phyloP scores from a whole-genome alignment of 2,113 vertebrate genomes.

The Anas platyrhynchos region DNA sequence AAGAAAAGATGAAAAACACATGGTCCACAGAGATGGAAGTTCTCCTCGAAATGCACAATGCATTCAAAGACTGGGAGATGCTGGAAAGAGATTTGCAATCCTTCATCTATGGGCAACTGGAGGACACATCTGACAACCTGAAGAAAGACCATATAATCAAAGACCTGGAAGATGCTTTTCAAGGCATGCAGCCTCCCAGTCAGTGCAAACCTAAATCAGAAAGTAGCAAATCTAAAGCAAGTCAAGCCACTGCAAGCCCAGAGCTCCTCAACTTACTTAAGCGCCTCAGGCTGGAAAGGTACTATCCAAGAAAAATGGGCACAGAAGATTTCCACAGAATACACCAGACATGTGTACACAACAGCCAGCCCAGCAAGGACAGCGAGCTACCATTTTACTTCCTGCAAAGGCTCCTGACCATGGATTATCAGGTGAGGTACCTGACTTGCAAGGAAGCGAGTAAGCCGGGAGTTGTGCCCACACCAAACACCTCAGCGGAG shows the following conservation, averaged over 20 bases:
- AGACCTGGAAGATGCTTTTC: slow-evolving; percentile 25
- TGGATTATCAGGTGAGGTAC: slow-evolving; percentile 72
- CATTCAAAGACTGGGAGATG: background rate
- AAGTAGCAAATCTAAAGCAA: background rate
- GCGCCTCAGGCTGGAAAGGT: slow-evolving; percentile 55
- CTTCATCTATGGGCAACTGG: background rate
- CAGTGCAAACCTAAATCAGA: background rate
- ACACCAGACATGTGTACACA: background rate
- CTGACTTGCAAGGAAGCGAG: slow-evolving; percentile 15
- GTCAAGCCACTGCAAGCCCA: background rate
- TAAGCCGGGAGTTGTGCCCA: rapidly evolving
- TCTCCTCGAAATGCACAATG: slow-evolving; percentile 12
- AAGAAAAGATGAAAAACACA: background rate
- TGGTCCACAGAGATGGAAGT: slow-evolving; percentile 4
- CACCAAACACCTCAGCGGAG: background rate
- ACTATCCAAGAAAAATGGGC: too few species aligned
- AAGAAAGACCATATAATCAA: background rate
- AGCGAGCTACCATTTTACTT: slow-evolving; percentile 70
- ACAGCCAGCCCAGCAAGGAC: slow-evolving; percentile 52
- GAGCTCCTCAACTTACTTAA: slow-evolving; percentile 29
- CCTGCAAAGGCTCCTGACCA: slow-evolving; percentile 62
- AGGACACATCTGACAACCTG: background rate
- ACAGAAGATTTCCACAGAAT: slow-evolving; percentile 67
- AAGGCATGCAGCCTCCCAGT: background rate
- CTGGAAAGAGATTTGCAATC: slow-evolving; percentile 49